phyloP scores from a whole-genome alignment of 2,797 vertebrate species.

The Eulemur rubriventer region DNA sequence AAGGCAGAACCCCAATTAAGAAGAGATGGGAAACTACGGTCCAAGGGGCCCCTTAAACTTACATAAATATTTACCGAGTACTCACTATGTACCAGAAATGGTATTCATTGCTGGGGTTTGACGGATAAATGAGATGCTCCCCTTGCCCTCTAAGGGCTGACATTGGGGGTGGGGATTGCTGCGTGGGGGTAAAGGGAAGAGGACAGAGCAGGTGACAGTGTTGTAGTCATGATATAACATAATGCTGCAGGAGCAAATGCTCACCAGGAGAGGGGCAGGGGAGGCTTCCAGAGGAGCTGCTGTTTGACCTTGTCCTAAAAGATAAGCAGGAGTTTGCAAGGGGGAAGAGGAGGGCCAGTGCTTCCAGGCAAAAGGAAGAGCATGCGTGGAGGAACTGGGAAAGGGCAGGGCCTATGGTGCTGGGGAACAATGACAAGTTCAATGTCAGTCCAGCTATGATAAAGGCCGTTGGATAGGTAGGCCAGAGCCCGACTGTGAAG shows the following conservation, averaged over 20 bases:
- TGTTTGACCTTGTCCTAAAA: slow-evolving; percentile 16
- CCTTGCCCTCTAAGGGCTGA: neutral
- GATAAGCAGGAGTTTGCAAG: neutral
- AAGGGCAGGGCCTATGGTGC: neutral
- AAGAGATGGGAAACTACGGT: slow-evolving; percentile 50
- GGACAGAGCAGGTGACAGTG: neutral
- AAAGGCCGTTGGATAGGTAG: neutral
- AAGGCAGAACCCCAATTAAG: slow-evolving; percentile 60
- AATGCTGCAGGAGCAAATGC: neutral
- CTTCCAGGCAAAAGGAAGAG: neutral
- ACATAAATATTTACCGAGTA: neutral
- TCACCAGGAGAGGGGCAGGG: neutral
- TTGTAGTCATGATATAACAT: neutral
- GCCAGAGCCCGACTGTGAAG: neutral
- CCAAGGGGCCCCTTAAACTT: slow-evolving; percentile 47
- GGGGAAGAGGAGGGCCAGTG: neutral
- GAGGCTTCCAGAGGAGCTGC: neutral
- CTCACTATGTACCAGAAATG: neutral
- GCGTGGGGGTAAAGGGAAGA: neutral
- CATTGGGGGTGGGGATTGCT: neutral
- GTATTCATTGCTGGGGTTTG: neutral
- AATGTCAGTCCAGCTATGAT: neutral
- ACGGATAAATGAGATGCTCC: neutral
- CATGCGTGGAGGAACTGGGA: fast-evolving
- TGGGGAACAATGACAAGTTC: neutral